Conservation (phyloP, 1,140 invertebrate genomes). For the Ceratosolen solmsi region DNA sequence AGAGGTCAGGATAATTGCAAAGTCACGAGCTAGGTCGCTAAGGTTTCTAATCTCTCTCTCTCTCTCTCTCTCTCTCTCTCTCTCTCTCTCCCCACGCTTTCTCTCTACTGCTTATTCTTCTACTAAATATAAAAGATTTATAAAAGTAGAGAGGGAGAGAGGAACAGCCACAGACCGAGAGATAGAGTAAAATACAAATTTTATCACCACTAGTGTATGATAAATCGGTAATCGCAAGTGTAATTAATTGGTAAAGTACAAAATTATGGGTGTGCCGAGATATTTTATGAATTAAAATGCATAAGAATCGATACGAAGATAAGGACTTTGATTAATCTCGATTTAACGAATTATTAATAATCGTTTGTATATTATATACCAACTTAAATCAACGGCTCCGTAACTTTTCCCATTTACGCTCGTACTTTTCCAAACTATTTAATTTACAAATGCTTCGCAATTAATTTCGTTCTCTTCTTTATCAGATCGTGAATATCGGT, state of each 20-base stretch:
- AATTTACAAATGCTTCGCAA: too few relatives aligned
- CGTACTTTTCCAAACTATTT: too few relatives aligned
- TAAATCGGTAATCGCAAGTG: background rate
- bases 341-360: conserved; percentile 2
- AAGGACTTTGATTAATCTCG: conserved; percentile 4
- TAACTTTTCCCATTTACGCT: too few relatives aligned
- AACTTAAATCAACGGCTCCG: too few relatives aligned
- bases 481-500: too few relatives aligned
- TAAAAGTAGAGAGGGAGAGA: background rate
- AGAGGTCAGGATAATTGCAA: conserved; percentile 22
- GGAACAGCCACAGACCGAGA: too few relatives aligned
- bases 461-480: too few relatives aligned
- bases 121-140: background rate
- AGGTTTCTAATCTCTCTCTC: conserved; percentile 37
- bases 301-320: conserved; percentile 23
- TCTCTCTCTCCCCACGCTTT: background rate
- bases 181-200: conserved; percentile 28
- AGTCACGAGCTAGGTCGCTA: conserved; percentile 38
- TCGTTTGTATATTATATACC: too few relatives aligned
- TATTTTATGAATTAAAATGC: conserved; percentile 28
- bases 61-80: background rate
- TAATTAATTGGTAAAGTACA: background rate
- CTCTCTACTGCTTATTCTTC: background rate
- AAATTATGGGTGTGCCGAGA: background rate
- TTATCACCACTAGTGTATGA: background rate